Percentiles rank a stretch among this genome's conserved stretches.
These are phyloP conservation scores for Pseudomyrmex flavicornis DNA, from an alignment of 1,140 invertebrate species.

Conservation along the genomic window DNA sequence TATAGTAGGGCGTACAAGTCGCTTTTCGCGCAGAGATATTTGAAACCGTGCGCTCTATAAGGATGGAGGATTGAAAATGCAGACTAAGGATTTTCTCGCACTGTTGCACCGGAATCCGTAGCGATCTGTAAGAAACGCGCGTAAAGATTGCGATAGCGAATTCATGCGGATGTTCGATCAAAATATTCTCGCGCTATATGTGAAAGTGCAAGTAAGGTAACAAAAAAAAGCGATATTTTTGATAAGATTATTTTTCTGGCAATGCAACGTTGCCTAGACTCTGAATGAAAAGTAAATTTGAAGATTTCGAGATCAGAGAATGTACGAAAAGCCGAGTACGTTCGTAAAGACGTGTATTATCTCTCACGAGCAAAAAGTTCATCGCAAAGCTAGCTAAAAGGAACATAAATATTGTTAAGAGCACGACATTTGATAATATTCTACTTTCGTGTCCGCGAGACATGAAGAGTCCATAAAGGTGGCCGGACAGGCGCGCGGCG, in stretches of 20 bases:
- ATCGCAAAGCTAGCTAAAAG: not conserved
- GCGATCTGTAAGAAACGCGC: conserved; percentile 29
- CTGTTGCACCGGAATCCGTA: conserved; percentile 39
- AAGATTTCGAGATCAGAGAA: not conserved
- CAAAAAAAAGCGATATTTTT: not conserved
- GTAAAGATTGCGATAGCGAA: conserved; percentile 48
- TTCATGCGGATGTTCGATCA: conserved; percentile 38
- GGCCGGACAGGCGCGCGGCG: not conserved
- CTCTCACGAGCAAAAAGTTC: not conserved
- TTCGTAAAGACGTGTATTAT: not conserved
- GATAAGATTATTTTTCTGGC: not conserved
- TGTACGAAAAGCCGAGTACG: not conserved
- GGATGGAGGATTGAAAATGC: conserved; percentile 37
- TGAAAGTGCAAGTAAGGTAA: not conserved
- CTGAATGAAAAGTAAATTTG: not conserved
- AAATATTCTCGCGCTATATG: conserved; percentile 8
- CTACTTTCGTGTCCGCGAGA: not conserved
- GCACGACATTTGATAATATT: conserved; percentile 4
- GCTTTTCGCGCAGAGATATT: conserved; percentile 37
- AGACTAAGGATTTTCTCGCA: conserved; percentile 47
- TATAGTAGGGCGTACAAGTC: conserved; percentile 7
- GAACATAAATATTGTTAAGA: conserved; percentile 27
- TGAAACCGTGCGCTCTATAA: conserved; percentile 14
- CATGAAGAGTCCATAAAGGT: not conserved
- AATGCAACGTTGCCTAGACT: not conserved